Base-by-base conservation (phyloP, 1,140 invertebrate species). In the Drosophila serrata region DNA sequence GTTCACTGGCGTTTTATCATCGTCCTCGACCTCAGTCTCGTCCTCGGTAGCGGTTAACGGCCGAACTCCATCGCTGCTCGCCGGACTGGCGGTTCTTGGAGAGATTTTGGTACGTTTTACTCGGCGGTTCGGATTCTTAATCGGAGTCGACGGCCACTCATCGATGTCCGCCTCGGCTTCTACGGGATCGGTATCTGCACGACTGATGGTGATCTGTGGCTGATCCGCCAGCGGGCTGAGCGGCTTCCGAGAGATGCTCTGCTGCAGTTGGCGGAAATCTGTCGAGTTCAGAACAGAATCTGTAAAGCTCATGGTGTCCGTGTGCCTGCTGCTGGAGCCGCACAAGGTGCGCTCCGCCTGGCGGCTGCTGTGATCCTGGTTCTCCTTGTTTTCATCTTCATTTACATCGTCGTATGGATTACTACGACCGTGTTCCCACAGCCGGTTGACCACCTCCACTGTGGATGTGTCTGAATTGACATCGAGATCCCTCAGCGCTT, bases 231-330 rank as follows among this genome's bases (percentile, higher is more conserved):
- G 62, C 24, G 91, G 91, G 72, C 88, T 92, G 1, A 92, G 57
- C 4, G 91, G 85, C 8, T 91, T 76, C 0, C 91, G 85, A 17
- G 64, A 60, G 1, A 74, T 68, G 51, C 85, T 92, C 8, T 72
- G 40, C 24, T 91, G 79, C 6, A 90, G n/a, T 27, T 88, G 57
- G 9, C 72, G 79, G 42, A 92, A 82, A 9, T 91, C 91, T 4
- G 82, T 75, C 1, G 78, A 79, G 42, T 92, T 82, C 19, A 92
- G 40, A 4, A 92, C 24, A 2, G 91, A 92, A 49, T 92, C 91
- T 0, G 75, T 90, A 42, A 92, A 92, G 27, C 91, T 92, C 76
- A 92, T 82, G 4, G 91, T 92, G 19, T 90, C 85, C 3, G 69
- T 51, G 12, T 70, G 37, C 46, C 75, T 88, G 12, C 59, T 78